Evolutionary conservation across 2,797 vertebrate genomes (phyloP).

Genomic region (Limnodromus scolopaceus): DNA sequence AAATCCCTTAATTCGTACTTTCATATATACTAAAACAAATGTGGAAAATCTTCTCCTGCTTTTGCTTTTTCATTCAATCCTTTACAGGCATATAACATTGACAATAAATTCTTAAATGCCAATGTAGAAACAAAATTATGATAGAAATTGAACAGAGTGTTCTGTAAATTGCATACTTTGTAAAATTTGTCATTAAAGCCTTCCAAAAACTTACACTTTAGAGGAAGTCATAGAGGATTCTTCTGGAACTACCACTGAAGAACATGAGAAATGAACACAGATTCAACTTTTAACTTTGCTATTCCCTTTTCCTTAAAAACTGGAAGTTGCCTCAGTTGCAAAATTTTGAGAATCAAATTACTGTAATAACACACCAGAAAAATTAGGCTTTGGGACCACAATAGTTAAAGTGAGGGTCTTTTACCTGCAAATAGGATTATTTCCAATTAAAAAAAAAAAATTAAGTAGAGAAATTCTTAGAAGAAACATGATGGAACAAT

Average conservation of each 20-base stretch:
- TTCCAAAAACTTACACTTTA: conserved; percentile 37
- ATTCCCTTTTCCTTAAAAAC: background rate
- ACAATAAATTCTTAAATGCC: background rate
- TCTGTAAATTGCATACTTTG: background rate
- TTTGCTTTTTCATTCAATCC: background rate
- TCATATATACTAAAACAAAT: background rate
- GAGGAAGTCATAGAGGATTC: background rate
- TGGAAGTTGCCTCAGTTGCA: background rate
- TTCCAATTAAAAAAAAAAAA: background rate
- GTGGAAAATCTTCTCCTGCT: background rate
- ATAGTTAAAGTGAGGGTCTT: background rate
- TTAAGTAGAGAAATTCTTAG: background rate
- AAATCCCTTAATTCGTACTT: background rate
- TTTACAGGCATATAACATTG: background rate
- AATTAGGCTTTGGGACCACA: background rate
- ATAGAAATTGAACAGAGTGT: conserved; percentile 27
- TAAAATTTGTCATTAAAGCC: conserved; percentile 52
- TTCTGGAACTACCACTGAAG: background rate
- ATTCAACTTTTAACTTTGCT: background rate
- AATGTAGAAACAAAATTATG: background rate
- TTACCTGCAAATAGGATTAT: background rate
- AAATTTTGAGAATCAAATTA: background rate
- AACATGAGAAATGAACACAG: background rate
- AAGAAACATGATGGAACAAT: accelerated
- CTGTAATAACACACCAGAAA: background rate